These are phyloP conservation scores for Buceros bicornis DNA, from an alignment of 2,797 vertebrate species.

Conservation along the genomic window DNA sequence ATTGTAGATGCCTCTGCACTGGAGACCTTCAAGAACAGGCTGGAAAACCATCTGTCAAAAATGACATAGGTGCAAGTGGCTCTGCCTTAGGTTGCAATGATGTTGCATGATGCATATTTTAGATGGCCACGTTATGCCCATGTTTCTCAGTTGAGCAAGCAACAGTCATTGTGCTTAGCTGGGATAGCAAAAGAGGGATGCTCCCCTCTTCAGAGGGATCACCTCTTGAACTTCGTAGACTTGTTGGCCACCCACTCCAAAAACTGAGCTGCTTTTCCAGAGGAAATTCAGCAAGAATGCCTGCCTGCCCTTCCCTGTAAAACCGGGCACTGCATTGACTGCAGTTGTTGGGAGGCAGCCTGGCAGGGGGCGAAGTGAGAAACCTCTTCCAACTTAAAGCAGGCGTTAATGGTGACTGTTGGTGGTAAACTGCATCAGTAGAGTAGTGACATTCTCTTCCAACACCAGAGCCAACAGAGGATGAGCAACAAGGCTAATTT, in stretches of 20 bases:
- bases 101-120: background rate
- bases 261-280: background rate
- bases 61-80: background rate
- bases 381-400: background rate
- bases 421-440: background rate
- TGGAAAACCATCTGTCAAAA: background rate
- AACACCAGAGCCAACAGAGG: background rate
- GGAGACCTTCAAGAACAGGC: background rate
- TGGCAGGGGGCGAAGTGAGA: background rate
- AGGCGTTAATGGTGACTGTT: background rate
- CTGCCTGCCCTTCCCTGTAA: background rate
- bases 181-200: background rate
- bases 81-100: background rate
- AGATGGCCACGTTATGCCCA: background rate
- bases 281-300: background rate
- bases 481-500: slow-evolving; percentile 19
- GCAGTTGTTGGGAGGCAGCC: background rate
- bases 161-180: background rate
- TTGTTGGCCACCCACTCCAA: background rate
- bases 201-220: background rate
- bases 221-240: background rate
- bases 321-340: background rate
- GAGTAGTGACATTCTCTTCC: background rate
- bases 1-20: background rate
- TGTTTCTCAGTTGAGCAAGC: background rate